Conservation (phyloP, 2,797 vertebrate species). For the Strix occidentalis region DNA sequence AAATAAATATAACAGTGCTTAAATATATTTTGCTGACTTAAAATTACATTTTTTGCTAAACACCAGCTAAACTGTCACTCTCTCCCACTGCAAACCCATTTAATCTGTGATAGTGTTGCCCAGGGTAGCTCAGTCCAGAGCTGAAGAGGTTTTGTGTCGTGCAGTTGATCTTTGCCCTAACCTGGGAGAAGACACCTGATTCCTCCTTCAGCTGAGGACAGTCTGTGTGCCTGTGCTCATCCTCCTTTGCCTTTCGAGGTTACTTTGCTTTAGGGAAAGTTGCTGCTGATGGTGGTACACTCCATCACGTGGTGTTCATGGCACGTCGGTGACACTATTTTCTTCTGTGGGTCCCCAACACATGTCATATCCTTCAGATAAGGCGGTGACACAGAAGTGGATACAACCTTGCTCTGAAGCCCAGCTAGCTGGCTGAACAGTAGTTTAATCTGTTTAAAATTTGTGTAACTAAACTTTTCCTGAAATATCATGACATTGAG, state of each 20-base stretch:
- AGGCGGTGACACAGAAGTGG: background rate
- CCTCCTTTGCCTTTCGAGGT: background rate
- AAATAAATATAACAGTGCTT: background rate
- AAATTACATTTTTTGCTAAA: background rate
- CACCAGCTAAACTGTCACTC: background rate
- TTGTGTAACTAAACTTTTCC: background rate
- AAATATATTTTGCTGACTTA: background rate
- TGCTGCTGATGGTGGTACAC: too few relatives aligned
- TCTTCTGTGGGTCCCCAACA: background rate
- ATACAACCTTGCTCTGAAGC: background rate
- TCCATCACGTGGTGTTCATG: too few relatives aligned
- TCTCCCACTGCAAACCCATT: background rate
- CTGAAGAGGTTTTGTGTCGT: background rate
- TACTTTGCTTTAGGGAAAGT: background rate
- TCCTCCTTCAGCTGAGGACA: too few relatives aligned
- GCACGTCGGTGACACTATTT: fast-evolving
- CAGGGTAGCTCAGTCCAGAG: background rate
- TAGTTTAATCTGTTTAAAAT: background rate
- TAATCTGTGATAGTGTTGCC: background rate
- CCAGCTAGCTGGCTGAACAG: background rate
- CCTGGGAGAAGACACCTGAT: background rate
- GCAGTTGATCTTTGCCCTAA: background rate
- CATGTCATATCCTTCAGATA: background rate
- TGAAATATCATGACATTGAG: background rate
- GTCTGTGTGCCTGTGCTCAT: too few relatives aligned